Percentiles rank a stretch among this genome's conserved stretches.
These are phyloP conservation scores for Pyrrhosoma nymphula DNA, from an alignment of 2,888 invertebrate species.

Conservation along the genomic window DNA sequence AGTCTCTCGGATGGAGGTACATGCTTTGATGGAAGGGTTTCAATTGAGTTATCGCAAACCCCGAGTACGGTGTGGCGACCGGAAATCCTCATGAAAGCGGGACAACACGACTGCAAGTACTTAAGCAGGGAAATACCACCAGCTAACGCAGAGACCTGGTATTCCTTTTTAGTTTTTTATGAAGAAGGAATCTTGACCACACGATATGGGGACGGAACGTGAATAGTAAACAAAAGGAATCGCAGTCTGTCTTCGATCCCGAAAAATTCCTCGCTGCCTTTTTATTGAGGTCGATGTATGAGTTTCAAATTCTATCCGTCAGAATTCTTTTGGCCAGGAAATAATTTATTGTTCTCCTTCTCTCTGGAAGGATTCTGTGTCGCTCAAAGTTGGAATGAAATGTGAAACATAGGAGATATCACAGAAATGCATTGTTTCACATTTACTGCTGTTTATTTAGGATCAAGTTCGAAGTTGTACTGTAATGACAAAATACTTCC, in stretches of 20 bases:
- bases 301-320: too few species aligned
- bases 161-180: background rate
- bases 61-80: background rate
- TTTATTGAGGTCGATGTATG: too few species aligned
- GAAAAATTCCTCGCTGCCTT: too few species aligned
- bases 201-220: background rate
- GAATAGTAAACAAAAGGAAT: too few species aligned
- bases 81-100: background rate
- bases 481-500: too few species aligned
- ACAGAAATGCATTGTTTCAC: too few species aligned
- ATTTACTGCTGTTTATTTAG: too few species aligned
- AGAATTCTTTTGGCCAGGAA: too few species aligned
- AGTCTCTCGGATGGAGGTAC: background rate
- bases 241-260: too few species aligned
- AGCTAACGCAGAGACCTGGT: background rate
- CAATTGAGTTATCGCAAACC: background rate
- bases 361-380: background rate
- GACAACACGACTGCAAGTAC: background rate
- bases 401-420: too few species aligned
- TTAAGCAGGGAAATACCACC: background rate
- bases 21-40: background rate
- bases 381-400: background rate
- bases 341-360: too few species aligned
- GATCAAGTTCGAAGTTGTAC: too few species aligned
- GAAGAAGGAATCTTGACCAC: background rate